phyloP scores from a whole-genome alignment of 2,113 vertebrate genomes.

The Poeciliopsis turrubarensis region DNA sequence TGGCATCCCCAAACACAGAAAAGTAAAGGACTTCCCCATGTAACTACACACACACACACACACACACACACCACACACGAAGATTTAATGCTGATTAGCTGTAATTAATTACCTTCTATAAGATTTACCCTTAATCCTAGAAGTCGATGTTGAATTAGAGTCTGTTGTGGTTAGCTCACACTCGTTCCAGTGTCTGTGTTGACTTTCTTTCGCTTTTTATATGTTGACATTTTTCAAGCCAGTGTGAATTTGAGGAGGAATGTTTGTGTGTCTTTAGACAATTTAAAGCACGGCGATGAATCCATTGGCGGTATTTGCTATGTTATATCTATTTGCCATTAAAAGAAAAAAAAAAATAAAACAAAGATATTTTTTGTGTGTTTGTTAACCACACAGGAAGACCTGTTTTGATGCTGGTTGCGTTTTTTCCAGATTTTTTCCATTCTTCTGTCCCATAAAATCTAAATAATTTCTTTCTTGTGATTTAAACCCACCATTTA shows the following conservation, averaged over 20 bases:
- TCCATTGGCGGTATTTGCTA: neutral
- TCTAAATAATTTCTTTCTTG: neutral
- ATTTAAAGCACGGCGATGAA: neutral
- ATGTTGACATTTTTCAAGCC: neutral
- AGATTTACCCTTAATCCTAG: neutral
- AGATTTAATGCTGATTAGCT: neutral
- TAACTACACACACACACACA: neutral
- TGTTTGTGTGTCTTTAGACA: neutral
- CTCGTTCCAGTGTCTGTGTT: neutral
- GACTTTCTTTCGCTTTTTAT: neutral
- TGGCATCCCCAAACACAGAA: conserved; percentile 73
- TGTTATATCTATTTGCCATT: too few species aligned
- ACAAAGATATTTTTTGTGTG: too few species aligned
- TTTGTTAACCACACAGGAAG: neutral
- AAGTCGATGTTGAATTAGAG: neutral
- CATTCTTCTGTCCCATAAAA: neutral
- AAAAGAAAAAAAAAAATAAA: too few species aligned
- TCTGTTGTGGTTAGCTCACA: neutral
- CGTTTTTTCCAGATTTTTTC: neutral
- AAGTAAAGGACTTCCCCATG: conserved; percentile 57
- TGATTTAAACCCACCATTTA: conserved; percentile 11
- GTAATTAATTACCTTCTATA: neutral
- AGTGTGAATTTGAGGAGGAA: neutral
- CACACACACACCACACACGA: neutral
- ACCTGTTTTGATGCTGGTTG: neutral